Base-by-base conservation (phyloP, 2,888 invertebrate genomes). In the Drosophila acutilabella region DNA sequence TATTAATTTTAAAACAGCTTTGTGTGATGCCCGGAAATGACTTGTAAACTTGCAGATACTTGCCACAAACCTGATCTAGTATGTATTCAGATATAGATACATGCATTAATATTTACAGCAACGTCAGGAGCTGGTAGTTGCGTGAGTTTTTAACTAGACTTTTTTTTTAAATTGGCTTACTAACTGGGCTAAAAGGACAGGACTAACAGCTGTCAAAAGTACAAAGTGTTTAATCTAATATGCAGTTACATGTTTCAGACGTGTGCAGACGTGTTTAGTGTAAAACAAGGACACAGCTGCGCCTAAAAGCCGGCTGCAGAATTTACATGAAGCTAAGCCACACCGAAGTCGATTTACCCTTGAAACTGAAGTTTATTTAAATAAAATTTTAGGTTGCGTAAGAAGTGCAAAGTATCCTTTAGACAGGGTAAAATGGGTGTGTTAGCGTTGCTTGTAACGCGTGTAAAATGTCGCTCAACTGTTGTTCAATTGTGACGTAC, bases 1-100 rank as follows among this genome's bases (percentile, higher is more conserved):
- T 48, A 77, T 64, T 70, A 52, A 77, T 73, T 77, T 73, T 77
- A 76, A 76, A 76, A 61, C 61, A 77, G 77, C 73, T 77, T 58
- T 65, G 60, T n/a, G 54, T n/a, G 54, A 45, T 14, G 42, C 20
- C 23, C 66, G 62, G 66, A 61, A 61, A 52, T 52, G 40, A 41
- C 42, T 59, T 48, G 36, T 11, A 36, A 36, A 36, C 13, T 36
- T 36, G 23, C n/a, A 59, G 11, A 20, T 23, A 48, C 41, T 50
- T 47, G 11, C 20, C 44, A 44, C 20, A 53, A 53, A 16, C 26
- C 4, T 13, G 44, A 13, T 23, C 13, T 7, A 42, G 16, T 54
- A 14, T 54, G 2, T 20, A 20, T 44, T 20, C n/a, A 33, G n/a
- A 20, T 33, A 0, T 6, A 42, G 18, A 18, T 42, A 33, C 42